Conservation (phyloP, 2,113 vertebrate genomes). For the Anthoscopus minutus region DNA sequence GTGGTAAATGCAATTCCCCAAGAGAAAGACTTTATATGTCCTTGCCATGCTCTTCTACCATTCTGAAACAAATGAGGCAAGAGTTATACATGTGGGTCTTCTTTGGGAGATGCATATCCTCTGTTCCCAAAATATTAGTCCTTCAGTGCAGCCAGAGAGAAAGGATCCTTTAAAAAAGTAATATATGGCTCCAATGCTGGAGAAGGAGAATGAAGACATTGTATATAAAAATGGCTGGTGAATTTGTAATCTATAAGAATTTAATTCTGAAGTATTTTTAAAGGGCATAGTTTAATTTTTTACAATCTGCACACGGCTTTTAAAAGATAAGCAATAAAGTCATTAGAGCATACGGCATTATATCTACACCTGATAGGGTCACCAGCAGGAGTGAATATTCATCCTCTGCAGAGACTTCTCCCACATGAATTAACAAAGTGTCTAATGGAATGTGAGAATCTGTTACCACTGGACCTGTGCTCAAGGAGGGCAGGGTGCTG, state of each 20-base stretch:
- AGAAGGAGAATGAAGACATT: background rate
- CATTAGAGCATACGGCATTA: background rate
- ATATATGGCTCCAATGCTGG: fast-evolving
- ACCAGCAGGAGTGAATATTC: background rate
- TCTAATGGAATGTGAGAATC: background rate
- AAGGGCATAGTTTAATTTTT: background rate
- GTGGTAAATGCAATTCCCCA: background rate
- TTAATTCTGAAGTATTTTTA: background rate
- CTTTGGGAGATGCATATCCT: background rate
- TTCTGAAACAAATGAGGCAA: background rate
- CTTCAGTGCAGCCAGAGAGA: background rate
- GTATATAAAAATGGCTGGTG: background rate
- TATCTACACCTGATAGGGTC: background rate
- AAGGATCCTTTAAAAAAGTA: background rate
- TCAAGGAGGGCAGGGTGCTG: background rate
- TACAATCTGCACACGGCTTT: background rate
- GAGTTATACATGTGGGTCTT: background rate
- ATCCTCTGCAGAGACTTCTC: background rate
- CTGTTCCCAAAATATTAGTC: background rate
- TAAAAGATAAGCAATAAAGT: background rate
- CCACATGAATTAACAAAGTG: background rate
- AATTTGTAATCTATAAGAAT: background rate
- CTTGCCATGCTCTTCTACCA: background rate
- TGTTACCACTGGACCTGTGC: background rate
- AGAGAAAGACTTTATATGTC: background rate